Conservation (phyloP, 2,113 vertebrate species). For the Saccopteryx leptura region DNA sequence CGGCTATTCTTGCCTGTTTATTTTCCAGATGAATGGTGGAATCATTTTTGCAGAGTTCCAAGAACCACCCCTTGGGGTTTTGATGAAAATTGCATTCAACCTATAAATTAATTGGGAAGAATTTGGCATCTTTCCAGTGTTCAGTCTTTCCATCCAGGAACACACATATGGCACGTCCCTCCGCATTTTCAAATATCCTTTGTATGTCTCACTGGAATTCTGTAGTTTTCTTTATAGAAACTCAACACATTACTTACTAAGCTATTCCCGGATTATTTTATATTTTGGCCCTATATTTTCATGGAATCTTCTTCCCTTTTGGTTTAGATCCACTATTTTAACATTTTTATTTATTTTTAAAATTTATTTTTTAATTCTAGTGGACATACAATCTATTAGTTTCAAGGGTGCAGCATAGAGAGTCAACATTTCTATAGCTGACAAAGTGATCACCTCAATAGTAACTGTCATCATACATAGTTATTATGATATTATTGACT, state of each 20-base stretch:
- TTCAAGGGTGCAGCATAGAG: neutral
- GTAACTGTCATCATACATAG: neutral
- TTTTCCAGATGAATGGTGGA: constrained; percentile 71
- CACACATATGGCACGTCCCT: neutral
- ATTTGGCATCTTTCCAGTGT: constrained; percentile 56
- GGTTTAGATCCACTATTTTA: constrained; percentile 12
- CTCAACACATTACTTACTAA: constrained; percentile 52
- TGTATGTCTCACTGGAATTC: constrained; percentile 8
- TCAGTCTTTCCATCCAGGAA: constrained; percentile 41
- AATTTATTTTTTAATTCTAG: neutral
- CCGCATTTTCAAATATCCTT: constrained; percentile 21
- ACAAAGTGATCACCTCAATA: neutral
- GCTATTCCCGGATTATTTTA: constrained; percentile 58
- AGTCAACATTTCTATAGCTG: no score
- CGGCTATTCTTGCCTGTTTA: constrained; percentile 45
- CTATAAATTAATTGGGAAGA: constrained; percentile 78
- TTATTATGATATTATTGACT: neutral
- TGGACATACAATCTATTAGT: neutral
- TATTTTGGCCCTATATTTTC: constrained; percentile 2
- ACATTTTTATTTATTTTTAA: neutral
- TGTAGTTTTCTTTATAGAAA: constrained; percentile 47
- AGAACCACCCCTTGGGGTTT: constrained; percentile 71
- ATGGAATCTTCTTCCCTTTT: constrained; percentile 28
- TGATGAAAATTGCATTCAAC: constrained; percentile 69
- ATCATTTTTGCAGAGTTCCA: constrained; percentile 61